These are phyloP conservation scores for Drosophila mayri DNA, from an alignment of 1,140 invertebrate genomes.

Conservation along the genomic window DNA sequence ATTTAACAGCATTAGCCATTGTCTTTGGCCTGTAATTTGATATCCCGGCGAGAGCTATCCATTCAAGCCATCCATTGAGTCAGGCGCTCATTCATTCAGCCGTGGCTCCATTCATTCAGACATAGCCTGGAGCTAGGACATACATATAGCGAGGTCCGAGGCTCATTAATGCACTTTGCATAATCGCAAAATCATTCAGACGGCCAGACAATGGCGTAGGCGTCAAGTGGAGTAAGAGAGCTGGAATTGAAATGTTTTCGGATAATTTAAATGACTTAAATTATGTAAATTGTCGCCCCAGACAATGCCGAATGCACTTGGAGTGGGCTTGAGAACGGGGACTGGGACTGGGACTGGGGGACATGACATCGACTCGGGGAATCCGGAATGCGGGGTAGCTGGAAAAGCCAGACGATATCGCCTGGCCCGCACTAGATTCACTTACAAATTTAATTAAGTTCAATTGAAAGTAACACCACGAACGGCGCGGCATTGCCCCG, in stretches of 20 bases:
- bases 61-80: slow-evolving; percentile 31
- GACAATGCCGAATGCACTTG: slow-evolving; percentile 62
- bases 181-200: slow-evolving; percentile 82
- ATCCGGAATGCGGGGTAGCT: neutral
- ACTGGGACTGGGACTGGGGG: neutral
- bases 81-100: slow-evolving; percentile 49
- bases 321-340: slow-evolving; percentile 2
- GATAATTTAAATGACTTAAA: slow-evolving; percentile 84
- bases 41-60: slow-evolving; percentile 53
- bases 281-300: slow-evolving; percentile 84
- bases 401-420: slow-evolving; percentile 33
- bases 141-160: slow-evolving; percentile 45
- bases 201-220: slow-evolving; percentile 45
- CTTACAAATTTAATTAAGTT: slow-evolving; percentile 85
- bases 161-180: slow-evolving; percentile 81
- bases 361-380: neutral
- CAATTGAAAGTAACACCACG: slow-evolving; percentile 84
- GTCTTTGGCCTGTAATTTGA: slow-evolving; percentile 70
- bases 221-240: slow-evolving; percentile 33
- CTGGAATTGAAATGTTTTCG: slow-evolving; percentile 81
- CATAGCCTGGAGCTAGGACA: slow-evolving; percentile 40
- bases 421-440: slow-evolving; percentile 81
- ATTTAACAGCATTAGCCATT: slow-evolving; percentile 53
- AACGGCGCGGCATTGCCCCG: slow-evolving; percentile 31
- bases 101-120: slow-evolving; percentile 23